Evolutionary conservation across 2,797 vertebrate species (phyloP).

Genomic region (Gephyroberyx darwinii): DNA sequence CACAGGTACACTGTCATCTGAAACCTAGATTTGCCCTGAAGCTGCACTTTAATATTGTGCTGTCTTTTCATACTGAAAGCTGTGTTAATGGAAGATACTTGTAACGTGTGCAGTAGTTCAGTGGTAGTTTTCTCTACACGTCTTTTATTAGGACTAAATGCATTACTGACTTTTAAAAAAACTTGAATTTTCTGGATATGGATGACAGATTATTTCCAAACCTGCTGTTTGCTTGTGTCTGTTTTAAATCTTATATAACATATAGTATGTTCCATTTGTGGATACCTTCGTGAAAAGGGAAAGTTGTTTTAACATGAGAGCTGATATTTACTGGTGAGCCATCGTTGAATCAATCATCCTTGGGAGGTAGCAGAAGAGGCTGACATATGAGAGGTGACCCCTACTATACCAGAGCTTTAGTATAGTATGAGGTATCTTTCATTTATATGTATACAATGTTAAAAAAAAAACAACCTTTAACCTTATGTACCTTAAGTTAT

Average conservation of each 20-base stretch:
- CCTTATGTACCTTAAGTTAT: too few relatives aligned
- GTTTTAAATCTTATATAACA: constrained; percentile 1
- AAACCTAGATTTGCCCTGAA: not conserved
- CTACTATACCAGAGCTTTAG: too few relatives aligned
- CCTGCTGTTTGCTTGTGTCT: not conserved
- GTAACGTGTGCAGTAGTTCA: not conserved
- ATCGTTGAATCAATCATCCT: constrained; percentile 10
- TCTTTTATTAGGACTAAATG: not conserved
- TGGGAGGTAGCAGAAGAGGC: constrained; percentile 38
- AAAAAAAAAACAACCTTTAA: not conserved
- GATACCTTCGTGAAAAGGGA: too few relatives aligned
- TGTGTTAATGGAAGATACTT: not conserved
- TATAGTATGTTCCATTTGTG: too few relatives aligned
- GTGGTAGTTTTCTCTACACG: too few relatives aligned
- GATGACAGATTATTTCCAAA: not conserved
- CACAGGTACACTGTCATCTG: not conserved
- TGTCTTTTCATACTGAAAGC: not conserved
- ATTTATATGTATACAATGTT: not conserved
- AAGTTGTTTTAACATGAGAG: not conserved
- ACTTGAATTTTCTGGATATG: not conserved
- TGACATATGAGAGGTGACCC: not conserved
- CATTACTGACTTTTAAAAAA: not conserved
- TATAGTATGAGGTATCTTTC: not conserved
- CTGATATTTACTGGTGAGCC: not conserved
- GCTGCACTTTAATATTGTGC: too few relatives aligned